phyloP scores from a whole-genome alignment of 1,140 invertebrate species.

The Nasonia vitripennis region DNA sequence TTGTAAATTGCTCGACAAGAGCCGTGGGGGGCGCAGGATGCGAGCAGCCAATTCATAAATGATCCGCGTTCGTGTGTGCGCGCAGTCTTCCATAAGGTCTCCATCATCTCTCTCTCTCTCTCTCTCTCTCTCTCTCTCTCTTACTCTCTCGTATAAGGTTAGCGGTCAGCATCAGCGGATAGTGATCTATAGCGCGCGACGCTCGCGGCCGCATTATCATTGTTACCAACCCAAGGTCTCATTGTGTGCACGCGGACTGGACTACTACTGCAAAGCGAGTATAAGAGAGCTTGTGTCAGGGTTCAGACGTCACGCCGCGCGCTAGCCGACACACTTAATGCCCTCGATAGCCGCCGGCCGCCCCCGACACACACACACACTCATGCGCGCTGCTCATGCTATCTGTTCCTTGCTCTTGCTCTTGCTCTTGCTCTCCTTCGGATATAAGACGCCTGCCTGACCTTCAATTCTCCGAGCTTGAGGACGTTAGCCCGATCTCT shows the following conservation, averaged over 20 bases:
- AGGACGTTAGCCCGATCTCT: not conserved
- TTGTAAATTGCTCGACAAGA: constrained; percentile 37
- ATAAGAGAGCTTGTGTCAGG: constrained; percentile 47
- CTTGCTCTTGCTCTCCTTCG: constrained; percentile 37
- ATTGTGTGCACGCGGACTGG: not conserved
- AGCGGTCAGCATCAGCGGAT: constrained; percentile 8
- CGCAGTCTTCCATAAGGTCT: not conserved
- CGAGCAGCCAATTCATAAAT: constrained; percentile 68
- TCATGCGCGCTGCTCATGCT: not conserved
- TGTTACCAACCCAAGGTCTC: constrained; percentile 65
- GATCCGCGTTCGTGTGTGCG: constrained; percentile 50
- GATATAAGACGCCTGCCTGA: too few species aligned
- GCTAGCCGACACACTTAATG: constrained; percentile 49
- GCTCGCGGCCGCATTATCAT: constrained; percentile 60
- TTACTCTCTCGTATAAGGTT: not conserved
- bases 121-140: constrained; percentile 14
- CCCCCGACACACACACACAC: not conserved
- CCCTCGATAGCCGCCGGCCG: not conserved
- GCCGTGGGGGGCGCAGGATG: constrained; percentile 69
- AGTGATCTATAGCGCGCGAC: not conserved
- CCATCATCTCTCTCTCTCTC: constrained; percentile 3
- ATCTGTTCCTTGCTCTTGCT: constrained; percentile 16
- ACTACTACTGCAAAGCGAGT: constrained; percentile 3
- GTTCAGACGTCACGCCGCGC: constrained; percentile 48
- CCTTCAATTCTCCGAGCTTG: too few species aligned